Percentiles rank a stretch among this genome's conserved stretches.
Evolutionary conservation across 2,797 vertebrate species (phyloP).

Genomic region (Myripristis jacobus): DNA sequence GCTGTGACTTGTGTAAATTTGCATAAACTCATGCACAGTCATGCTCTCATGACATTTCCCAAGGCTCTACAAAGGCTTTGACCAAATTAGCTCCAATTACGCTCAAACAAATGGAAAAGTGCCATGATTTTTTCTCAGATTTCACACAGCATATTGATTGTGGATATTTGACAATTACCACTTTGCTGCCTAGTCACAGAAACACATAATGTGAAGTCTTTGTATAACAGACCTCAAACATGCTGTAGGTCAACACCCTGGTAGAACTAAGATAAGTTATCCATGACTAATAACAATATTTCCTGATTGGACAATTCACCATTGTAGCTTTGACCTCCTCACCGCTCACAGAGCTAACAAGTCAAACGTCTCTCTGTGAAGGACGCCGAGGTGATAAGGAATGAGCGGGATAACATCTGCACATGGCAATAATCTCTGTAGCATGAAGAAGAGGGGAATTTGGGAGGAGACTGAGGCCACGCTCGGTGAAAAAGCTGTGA

Average conservation of each 20-base stretch:
- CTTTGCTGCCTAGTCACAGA: too few species aligned
- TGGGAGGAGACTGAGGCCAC: slow-evolving; percentile 31
- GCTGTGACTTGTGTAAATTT: not conserved
- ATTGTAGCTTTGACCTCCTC: slow-evolving; percentile 4
- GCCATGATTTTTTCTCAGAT: too few species aligned
- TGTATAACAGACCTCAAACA: too few species aligned
- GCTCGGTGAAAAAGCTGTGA: slow-evolving; percentile 34
- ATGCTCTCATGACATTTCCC: too few species aligned
- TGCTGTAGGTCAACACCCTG: too few species aligned
- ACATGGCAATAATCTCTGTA: slow-evolving; percentile 39
- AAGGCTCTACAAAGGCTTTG: too few species aligned
- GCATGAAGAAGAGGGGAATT: slow-evolving; percentile 66
- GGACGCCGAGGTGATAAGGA: slow-evolving; percentile 30
- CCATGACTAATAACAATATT: not conserved
- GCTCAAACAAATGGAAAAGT: too few species aligned
- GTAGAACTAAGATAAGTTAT: not conserved
- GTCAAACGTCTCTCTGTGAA: not conserved
- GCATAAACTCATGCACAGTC: not conserved
- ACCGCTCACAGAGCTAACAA: not conserved
- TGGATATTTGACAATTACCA: too few species aligned
- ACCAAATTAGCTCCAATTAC: too few species aligned
- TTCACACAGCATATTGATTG: too few species aligned
- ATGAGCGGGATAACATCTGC: slow-evolving; percentile 45
- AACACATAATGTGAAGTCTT: too few species aligned
- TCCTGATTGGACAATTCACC: not conserved